These are phyloP conservation scores for Pachycephus smyrnensis DNA, from an alignment of 2,888 invertebrate genomes.

Conservation along the genomic window DNA sequence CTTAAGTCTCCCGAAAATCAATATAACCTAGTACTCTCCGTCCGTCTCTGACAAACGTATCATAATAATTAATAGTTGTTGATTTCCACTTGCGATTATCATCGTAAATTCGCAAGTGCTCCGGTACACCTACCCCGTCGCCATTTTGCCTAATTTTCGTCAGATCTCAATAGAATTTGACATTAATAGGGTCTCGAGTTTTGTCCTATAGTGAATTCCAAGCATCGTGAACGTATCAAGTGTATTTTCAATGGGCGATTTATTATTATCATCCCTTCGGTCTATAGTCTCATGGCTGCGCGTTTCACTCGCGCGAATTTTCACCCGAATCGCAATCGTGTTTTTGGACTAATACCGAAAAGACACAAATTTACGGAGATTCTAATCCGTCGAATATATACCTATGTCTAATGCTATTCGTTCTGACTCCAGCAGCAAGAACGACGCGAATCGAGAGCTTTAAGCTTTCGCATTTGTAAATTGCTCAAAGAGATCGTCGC, in stretches of 20 bases:
- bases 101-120: too few species aligned
- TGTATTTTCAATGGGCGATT: neutral
- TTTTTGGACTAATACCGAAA: neutral
- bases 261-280: too few species aligned
- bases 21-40: neutral
- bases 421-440: neutral
- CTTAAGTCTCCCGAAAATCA: neutral
- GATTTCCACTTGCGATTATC: neutral
- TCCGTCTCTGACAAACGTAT: neutral
- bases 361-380: neutral
- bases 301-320: too few species aligned
- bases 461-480: neutral
- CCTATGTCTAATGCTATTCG: neutral
- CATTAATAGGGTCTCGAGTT: neutral
- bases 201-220: neutral
- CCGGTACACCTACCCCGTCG: neutral
- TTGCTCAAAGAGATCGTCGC: neutral
- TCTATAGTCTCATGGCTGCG: neutral
- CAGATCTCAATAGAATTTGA: neutral
- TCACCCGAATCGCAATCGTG: neutral
- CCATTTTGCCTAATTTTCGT: neutral
- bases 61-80: neutral
- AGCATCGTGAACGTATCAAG: neutral
- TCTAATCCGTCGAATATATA: neutral
- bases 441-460: neutral